Evolutionary conservation across 2,888 invertebrate genomes (phyloP).

Genomic region (Crepidodera aurea): DNA sequence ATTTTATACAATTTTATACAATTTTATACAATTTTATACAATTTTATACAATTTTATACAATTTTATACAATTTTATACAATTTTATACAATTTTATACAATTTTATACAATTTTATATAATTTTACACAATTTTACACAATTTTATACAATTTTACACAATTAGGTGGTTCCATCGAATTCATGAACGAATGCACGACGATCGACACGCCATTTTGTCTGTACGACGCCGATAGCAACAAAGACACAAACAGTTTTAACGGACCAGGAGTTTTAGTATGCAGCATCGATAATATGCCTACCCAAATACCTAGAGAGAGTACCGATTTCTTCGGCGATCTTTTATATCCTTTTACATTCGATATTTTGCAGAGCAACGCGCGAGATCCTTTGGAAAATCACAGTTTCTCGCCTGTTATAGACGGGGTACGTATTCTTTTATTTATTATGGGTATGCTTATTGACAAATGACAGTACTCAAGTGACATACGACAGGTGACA

Average conservation of each 20-base stretch:
- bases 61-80: no score
- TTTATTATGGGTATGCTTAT: neutral
- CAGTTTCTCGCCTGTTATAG: conserved; percentile 74
- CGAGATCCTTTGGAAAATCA: conserved; percentile 80
- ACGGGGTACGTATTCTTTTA: conserved; percentile 68
- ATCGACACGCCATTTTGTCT: conserved; percentile 99
- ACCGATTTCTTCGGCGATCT: conserved; percentile 98
- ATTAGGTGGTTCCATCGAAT: conserved; percentile 77
- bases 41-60: no score
- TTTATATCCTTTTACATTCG: conserved; percentile 85
- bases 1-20: no score
- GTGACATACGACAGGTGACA: neutral
- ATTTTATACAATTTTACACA: no score
- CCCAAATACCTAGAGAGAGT: conserved; percentile 95
- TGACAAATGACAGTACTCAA: neutral
- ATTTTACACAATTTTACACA: no score
- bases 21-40: no score
- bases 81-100: no score
- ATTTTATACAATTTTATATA: no score
- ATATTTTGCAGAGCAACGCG: conserved; percentile 86
- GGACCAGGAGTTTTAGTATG: conserved; percentile 99
- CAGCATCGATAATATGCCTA: conserved; percentile 99
- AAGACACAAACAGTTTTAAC: conserved; percentile 94
- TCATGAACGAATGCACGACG: conserved; percentile 99
- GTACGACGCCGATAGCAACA: conserved; percentile 99